Conservation (phyloP, 2,888 invertebrate genomes). For the Drosophila meridionalis region DNA sequence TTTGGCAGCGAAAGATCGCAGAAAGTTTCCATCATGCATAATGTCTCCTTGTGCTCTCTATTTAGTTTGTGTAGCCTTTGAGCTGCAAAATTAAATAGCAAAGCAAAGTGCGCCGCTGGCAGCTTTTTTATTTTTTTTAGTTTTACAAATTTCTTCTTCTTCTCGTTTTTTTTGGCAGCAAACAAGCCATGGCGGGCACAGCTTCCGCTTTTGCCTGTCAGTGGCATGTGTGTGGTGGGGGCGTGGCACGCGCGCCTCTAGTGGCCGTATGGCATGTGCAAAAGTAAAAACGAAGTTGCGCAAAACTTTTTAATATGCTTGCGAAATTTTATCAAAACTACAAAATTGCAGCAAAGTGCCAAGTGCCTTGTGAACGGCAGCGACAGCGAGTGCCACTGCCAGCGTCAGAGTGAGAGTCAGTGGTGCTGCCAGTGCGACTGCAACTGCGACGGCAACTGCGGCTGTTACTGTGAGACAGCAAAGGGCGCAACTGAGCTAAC, state of each 20-base stretch:
- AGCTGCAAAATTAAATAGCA: constrained; percentile 79
- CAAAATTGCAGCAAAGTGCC: constrained; percentile 82
- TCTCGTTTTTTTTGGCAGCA: constrained; percentile 66
- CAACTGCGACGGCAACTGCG: constrained; percentile 18
- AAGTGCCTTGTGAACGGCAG: constrained; percentile 67
- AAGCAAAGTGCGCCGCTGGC: constrained; percentile 72
- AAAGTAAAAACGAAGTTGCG: constrained; percentile 79
- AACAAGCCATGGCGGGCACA: constrained; percentile 71
- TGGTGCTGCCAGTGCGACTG: not conserved
- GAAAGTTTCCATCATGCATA: constrained; percentile 53
- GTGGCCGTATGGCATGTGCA: constrained; percentile 64
- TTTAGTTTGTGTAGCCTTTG: constrained; percentile 71
- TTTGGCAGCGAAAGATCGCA: constrained; percentile 35
- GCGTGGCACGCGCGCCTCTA: constrained; percentile 19
- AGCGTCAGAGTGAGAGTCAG: not conserved
- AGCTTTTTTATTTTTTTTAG: constrained; percentile 25
- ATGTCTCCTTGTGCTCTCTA: constrained; percentile 38
- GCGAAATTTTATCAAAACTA: constrained; percentile 82
- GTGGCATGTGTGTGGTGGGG: constrained; percentile 60
- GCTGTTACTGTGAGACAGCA: constrained; percentile 50
- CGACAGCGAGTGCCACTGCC: constrained; percentile 29
- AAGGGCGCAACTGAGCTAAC: constrained; percentile 61
- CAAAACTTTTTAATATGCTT: constrained; percentile 82
- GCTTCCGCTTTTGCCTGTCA: constrained; percentile 73
- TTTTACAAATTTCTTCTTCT: not conserved